Conservation (phyloP, 2,888 invertebrate genomes). For the Philereme vetulata region DNA sequence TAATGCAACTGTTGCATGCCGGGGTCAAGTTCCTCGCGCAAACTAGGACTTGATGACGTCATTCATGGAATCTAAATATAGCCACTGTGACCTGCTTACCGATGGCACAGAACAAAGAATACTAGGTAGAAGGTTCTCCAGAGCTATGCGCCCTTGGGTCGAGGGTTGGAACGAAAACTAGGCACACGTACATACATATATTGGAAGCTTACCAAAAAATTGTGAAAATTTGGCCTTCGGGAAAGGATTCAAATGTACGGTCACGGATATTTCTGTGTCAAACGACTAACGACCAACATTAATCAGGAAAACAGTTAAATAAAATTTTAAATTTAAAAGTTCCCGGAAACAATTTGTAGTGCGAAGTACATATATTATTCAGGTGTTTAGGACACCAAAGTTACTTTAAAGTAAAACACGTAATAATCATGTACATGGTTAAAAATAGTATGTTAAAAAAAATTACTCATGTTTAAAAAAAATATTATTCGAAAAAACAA, state of each 20-base stretch:
- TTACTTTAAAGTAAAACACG: too few relatives aligned
- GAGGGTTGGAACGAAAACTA: slow-evolving; percentile 21
- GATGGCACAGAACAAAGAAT: slow-evolving; percentile 22
- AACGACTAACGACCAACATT: too few relatives aligned
- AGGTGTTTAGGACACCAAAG: too few relatives aligned
- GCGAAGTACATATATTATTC: too few relatives aligned
- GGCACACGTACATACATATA: slow-evolving; percentile 8
- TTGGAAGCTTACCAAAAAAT: slow-evolving; percentile 16
- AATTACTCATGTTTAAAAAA: too few relatives aligned
- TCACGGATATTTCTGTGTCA: too few relatives aligned
- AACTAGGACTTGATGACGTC: slow-evolving; percentile 65
- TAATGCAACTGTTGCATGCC: slow-evolving; percentile 30
- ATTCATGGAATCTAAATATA: slow-evolving; percentile 66
- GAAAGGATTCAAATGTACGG: background rate
- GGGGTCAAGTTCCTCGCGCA: slow-evolving; percentile 55
- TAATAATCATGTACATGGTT: too few relatives aligned
- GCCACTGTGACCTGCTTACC: slow-evolving; percentile 60
- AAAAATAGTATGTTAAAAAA: too few relatives aligned
- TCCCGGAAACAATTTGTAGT: too few relatives aligned
- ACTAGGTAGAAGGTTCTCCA: slow-evolving; percentile 2
- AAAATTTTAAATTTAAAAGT: too few relatives aligned
- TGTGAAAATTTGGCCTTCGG: slow-evolving; percentile 1
- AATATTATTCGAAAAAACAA: too few relatives aligned
- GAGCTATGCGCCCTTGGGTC: slow-evolving; percentile 16
- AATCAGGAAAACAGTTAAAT: too few relatives aligned